Conservation (phyloP, 2,888 invertebrate species). For the Thalpophila matura region DNA sequence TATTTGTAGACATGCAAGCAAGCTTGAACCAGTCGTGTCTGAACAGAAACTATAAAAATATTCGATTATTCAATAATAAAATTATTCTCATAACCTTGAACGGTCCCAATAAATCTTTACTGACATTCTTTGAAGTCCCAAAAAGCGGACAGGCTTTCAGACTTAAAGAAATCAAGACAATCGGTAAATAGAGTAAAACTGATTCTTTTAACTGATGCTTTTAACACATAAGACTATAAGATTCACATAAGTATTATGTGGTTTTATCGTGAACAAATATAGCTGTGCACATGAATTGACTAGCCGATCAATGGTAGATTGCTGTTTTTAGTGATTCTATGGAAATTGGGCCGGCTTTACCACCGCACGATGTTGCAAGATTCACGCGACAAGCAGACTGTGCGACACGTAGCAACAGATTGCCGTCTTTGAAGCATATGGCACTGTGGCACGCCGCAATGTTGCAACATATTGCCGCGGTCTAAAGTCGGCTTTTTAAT, state of each 20-base stretch:
- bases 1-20: not conserved
- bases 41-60: not conserved
- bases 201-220: no score
- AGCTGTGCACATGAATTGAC: constrained; percentile 19
- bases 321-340: constrained; percentile 5
- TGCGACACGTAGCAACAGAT: no score
- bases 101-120: not conserved
- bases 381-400: no score
- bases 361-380: no score
- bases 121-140: not conserved
- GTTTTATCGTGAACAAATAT: not conserved
- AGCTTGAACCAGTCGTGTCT: not conserved
- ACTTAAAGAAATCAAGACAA: not conserved
- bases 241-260: not conserved
- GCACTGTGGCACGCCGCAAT: no score
- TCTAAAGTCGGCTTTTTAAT: no score
- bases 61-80: not conserved
- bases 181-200: no score
- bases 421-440: no score
- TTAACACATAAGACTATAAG: no score
- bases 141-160: no score
- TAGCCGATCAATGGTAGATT: not conserved
- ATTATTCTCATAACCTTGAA: not conserved
- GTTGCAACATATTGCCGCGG: no score
- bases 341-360: no score